Conservation (phyloP, 2,888 invertebrate species). For the Elaeidobius kamerunicus region DNA sequence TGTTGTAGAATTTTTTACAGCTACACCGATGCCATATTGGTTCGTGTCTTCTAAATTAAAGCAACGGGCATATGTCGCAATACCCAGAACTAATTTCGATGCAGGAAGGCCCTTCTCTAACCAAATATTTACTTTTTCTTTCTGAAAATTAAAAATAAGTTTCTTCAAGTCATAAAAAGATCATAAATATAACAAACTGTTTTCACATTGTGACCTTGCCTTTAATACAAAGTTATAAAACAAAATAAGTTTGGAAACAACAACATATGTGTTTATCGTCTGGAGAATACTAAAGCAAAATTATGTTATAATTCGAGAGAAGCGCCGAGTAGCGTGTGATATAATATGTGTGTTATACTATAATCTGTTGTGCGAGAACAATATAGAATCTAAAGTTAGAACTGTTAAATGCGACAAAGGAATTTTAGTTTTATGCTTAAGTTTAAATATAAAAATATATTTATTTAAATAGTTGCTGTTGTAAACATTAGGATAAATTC, state of each 20-base stretch:
- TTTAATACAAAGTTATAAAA: not conserved
- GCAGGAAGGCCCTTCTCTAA: slow-evolving; percentile 39
- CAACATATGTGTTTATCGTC: not conserved
- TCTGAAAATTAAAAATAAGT: slow-evolving; percentile 22
- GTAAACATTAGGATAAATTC: too few relatives aligned
- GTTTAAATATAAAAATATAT: too few relatives aligned
- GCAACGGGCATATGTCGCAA: slow-evolving; percentile 76
- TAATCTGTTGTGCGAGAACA: not conserved
- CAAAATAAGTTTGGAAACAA: not conserved
- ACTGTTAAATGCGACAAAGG: not conserved
- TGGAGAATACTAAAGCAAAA: not conserved
- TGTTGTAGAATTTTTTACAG: slow-evolving; percentile 58
- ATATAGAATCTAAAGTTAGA: not conserved
- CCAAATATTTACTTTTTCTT: slow-evolving; percentile 32
- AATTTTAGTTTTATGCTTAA: too few relatives aligned
- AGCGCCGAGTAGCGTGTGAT: not conserved
- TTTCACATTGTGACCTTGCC: not conserved
- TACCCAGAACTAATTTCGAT: slow-evolving; percentile 70
- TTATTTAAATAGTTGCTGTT: too few relatives aligned
- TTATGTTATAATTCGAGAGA: not conserved
- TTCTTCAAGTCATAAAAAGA: not conserved
- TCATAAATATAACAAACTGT: not conserved
- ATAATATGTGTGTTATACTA: not conserved
- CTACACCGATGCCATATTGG: slow-evolving; percentile 52
- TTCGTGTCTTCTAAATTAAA: slow-evolving; percentile 54